Percentiles rank a stretch among this genome's conserved stretches.
Evolutionary conservation across 2,113 vertebrate species (phyloP).

Genomic region (Larimichthys polyactis): DNA sequence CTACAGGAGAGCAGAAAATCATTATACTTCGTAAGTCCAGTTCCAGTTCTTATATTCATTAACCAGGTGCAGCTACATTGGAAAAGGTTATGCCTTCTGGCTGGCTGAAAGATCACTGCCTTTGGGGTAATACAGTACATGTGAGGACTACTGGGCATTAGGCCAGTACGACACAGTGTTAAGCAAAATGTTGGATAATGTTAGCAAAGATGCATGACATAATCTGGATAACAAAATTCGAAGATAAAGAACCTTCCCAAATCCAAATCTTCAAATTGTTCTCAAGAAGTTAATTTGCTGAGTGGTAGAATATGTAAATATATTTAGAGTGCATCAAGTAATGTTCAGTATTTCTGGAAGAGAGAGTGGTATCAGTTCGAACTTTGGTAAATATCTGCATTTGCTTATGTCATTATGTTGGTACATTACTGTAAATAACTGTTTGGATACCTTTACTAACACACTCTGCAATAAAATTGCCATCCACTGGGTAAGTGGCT

Average conservation of each 20-base stretch:
- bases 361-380: neutral
- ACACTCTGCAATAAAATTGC: neutral
- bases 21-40: constrained; percentile 5
- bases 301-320: too few species aligned
- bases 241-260: neutral
- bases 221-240: neutral
- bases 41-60: neutral
- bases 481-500: neutral
- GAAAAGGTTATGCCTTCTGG: neutral
- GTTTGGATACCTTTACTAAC: neutral
- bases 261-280: neutral
- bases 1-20: neutral
- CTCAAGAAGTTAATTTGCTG: neutral
- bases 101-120: neutral
- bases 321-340: neutral
- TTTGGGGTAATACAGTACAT: neutral
- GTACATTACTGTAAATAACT: neutral
- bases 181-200: neutral
- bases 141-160: neutral
- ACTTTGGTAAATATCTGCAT: neutral
- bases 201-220: neutral
- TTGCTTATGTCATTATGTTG: neutral
- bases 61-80: neutral
- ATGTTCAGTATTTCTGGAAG: neutral
- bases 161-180: neutral